Conservation (phyloP, 2,797 vertebrate genomes). For the Rhinichthys osculus region DNA sequence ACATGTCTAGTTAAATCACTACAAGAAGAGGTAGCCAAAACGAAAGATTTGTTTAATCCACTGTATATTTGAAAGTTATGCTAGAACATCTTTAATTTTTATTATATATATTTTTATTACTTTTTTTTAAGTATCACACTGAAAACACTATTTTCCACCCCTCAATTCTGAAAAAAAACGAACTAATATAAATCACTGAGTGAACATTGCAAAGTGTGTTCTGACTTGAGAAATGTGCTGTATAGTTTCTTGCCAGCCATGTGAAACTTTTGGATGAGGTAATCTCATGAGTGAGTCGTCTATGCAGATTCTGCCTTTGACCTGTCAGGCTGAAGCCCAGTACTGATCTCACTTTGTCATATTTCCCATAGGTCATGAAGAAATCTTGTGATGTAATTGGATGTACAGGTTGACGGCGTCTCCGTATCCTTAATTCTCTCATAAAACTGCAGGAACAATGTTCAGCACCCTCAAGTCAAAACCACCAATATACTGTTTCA, state of each 20-base stretch:
- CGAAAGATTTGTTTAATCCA: constrained; percentile 83
- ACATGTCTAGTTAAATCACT: constrained; percentile 92
- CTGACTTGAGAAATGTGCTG: constrained; percentile 42
- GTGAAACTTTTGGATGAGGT: constrained; percentile 8
- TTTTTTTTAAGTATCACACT: constrained; percentile 63
- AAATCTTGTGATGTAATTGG: constrained; percentile 35
- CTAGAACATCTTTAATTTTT: constrained; percentile 65
- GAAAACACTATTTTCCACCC: constrained; percentile 64
- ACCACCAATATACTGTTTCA: constrained; percentile 33
- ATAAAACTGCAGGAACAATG: not conserved
- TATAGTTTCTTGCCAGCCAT: constrained; percentile 14
- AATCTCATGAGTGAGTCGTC: not conserved
- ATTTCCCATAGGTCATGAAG: constrained; percentile 36
- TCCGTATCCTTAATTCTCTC: constrained; percentile 13
- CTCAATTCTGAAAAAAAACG: not conserved
- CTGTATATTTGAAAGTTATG: constrained; percentile 85
- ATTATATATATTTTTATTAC: constrained; percentile 42
- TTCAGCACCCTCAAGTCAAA: constrained; percentile 44
- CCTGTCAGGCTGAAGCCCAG: not conserved
- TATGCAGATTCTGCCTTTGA: constrained; percentile 42
- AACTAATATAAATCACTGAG: not conserved
- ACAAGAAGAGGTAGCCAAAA: constrained; percentile 92
- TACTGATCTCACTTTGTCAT: constrained; percentile 33
- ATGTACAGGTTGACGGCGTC: constrained; percentile 26
- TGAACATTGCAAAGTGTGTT: constrained; percentile 21